Conservation (phyloP, 2,797 vertebrate species). For the Pangasius sanitwongsei region DNA sequence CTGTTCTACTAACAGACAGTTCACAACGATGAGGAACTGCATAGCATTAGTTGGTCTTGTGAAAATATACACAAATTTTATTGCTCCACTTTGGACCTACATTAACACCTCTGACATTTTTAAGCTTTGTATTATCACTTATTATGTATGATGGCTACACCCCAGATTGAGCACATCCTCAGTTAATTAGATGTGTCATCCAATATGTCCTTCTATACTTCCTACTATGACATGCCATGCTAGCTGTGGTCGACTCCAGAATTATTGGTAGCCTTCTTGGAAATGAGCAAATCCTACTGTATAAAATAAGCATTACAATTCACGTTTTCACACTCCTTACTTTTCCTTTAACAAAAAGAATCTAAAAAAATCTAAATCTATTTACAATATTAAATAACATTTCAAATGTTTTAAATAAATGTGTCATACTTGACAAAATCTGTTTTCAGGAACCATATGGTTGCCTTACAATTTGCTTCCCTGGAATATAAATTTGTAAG, state of each 20-base stretch:
- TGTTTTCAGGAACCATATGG: background rate
- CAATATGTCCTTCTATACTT: background rate
- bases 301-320: background rate
- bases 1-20: conserved; percentile 43
- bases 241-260: background rate
- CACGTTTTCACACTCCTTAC: background rate
- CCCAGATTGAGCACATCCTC: background rate
- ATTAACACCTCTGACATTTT: background rate
- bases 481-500: background rate
- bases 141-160: background rate
- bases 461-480: background rate
- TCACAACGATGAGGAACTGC: conserved; percentile 23
- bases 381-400: background rate
- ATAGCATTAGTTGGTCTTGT: conserved; percentile 17
- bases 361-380: background rate
- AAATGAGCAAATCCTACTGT: background rate
- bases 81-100: background rate
- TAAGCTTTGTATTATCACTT: background rate
- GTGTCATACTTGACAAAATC: background rate
- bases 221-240: background rate
- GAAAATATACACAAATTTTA: background rate
- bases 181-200: background rate
- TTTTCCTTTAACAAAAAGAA: background rate
- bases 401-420: background rate
- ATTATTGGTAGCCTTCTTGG: background rate